Percentiles rank a stretch among this genome's conserved stretches.
Evolutionary conservation across 2,113 vertebrate genomes (phyloP).

Genomic region (Cyprinodon tularosa): DNA sequence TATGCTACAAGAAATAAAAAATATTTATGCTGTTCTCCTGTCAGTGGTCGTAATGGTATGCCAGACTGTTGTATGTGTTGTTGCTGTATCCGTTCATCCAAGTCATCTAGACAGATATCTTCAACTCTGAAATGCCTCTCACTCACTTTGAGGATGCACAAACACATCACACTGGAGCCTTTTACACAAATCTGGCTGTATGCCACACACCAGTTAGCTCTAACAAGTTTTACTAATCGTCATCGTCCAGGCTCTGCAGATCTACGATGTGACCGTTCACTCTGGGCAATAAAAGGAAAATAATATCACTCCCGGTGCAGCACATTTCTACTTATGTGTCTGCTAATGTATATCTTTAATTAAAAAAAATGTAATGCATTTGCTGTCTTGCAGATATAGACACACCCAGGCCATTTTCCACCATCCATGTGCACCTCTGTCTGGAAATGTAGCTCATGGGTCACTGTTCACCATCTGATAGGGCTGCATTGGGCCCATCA

Average conservation of each 20-base stretch:
- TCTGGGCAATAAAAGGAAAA: constrained; percentile 32
- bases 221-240: constrained; percentile 30
- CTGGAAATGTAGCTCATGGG: constrained; percentile 54
- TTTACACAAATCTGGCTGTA: constrained; percentile 1
- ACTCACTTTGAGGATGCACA: constrained; percentile 1
- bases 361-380: constrained; percentile 44
- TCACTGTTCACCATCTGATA: constrained; percentile 39
- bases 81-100: constrained; percentile 32
- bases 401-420: constrained; percentile 68
- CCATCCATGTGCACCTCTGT: constrained; percentile 33
- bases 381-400: constrained; percentile 68
- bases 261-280: constrained; percentile 4
- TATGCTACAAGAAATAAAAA: background rate
- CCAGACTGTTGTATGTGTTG: background rate
- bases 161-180: constrained; percentile 30
- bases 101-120: constrained; percentile 34
- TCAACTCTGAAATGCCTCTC: constrained; percentile 18
- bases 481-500: constrained; percentile 25
- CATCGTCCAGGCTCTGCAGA: constrained; percentile 11
- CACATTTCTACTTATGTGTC: constrained; percentile 36
- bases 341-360: constrained; percentile 54
- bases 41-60: background rate
- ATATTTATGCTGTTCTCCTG: background rate
- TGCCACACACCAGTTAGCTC: constrained; percentile 11
- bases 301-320: constrained; percentile 17